Evolutionary conservation across 2,888 invertebrate genomes (phyloP).

Genomic region (Campoplex capitator): DNA sequence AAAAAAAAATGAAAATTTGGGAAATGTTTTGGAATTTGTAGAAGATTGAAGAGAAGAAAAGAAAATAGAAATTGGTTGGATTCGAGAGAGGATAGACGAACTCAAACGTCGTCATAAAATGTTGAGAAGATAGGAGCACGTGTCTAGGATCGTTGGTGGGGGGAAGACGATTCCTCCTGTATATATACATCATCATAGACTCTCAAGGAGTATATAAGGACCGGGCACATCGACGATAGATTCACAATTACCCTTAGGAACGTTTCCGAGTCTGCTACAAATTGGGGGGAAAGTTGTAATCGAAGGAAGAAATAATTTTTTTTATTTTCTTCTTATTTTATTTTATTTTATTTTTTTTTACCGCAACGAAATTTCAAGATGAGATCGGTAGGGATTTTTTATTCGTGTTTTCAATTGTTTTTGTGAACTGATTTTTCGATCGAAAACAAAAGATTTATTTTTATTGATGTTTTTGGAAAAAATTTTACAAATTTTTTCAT

Average conservation of each 20-base stretch:
- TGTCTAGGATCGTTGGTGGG: slow-evolving; percentile 74
- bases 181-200: slow-evolving; percentile 22
- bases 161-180: slow-evolving; percentile 77
- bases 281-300: background rate
- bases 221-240: slow-evolving; percentile 66
- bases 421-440: background rate
- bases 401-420: background rate
- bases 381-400: slow-evolving; percentile 73
- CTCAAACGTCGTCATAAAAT: background rate
- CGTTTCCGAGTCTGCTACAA: slow-evolving; percentile 34
- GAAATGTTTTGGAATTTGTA: too few relatives aligned
- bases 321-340: background rate
- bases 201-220: slow-evolving; percentile 71
- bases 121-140: slow-evolving; percentile 44
- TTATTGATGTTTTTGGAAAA: background rate
- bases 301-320: background rate
- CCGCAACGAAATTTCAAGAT: slow-evolving; percentile 68
- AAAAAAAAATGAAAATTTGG: too few relatives aligned
- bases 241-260: slow-evolving; percentile 69
- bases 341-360: background rate
- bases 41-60: too few relatives aligned
- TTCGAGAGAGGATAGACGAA: background rate
- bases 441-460: background rate
- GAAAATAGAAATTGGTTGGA: background rate
- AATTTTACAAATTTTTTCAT: too few relatives aligned